These are phyloP conservation scores for Sorex araneus DNA, from an alignment of 2,113 vertebrate genomes.

Conservation along the genomic window DNA sequence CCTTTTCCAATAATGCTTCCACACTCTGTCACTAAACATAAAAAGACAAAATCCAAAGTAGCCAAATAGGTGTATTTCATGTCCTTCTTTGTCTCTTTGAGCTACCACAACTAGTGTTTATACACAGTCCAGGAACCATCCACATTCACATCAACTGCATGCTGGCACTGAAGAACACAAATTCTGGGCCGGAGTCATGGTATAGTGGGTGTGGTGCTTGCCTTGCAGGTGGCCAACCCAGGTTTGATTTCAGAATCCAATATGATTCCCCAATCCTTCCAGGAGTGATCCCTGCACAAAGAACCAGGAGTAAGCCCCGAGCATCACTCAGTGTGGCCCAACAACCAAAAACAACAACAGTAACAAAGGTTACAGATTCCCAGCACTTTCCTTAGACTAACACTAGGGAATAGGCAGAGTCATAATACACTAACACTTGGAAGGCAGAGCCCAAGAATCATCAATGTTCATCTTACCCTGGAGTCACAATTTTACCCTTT, in stretches of 20 bases:
- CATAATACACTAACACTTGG: accelerated
- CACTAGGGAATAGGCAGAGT: neutral
- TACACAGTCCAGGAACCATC: too few relatives aligned
- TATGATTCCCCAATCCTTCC: too few relatives aligned
- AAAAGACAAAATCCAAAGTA: neutral
- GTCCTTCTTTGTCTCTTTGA: neutral
- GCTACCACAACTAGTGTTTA: neutral
- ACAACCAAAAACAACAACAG: neutral
- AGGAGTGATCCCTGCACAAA: too few relatives aligned
- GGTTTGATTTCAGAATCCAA: too few relatives aligned
- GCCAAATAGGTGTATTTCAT: neutral
- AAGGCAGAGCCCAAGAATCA: neutral
- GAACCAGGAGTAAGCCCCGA: too few relatives aligned
- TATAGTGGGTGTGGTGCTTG: too few relatives aligned
- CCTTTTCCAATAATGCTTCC: neutral
- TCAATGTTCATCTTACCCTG: accelerated
- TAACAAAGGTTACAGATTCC: neutral
- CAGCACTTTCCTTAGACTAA: neutral
- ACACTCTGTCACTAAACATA: neutral
- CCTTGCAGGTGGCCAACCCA: too few relatives aligned
- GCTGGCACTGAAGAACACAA: neutral
- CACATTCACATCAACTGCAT: neutral
- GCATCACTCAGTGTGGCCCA: neutral
- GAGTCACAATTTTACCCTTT: neutral
- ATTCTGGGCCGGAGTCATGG: neutral